Percentiles rank a stretch among this genome's conserved stretches.
Evolutionary conservation across 2,888 invertebrate species (phyloP).

Genomic region (Stenotaenia linearis): DNA sequence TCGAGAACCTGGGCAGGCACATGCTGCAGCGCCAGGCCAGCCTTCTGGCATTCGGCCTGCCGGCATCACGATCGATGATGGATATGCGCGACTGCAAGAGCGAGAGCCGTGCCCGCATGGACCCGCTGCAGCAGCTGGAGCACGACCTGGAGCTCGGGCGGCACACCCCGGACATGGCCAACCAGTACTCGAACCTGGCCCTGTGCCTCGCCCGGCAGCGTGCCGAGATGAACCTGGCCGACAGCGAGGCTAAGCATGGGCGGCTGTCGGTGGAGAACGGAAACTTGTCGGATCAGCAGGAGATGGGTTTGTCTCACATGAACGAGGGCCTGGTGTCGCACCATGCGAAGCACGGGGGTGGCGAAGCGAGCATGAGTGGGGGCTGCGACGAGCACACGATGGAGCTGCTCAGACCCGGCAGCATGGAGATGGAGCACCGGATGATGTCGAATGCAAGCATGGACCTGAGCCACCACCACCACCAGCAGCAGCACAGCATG

Average conservation of each 20-base stretch:
- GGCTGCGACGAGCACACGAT: neutral
- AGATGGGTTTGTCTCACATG: neutral
- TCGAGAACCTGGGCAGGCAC: neutral
- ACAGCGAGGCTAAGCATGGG: neutral
- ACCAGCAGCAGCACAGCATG: neutral
- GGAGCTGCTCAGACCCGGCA: neutral
- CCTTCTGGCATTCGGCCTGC: conserved; percentile 2
- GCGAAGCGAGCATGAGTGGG: neutral
- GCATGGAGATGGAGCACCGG: neutral
- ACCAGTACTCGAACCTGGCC: conserved; percentile 26
- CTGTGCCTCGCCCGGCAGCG: conserved; percentile 23
- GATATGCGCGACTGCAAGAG: neutral
- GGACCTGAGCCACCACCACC: conserved; percentile 4
- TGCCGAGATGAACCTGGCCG: conserved; percentile 5
- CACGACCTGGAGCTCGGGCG: neutral
- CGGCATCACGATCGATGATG: neutral
- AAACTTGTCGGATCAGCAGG: neutral
- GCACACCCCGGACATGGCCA: neutral
- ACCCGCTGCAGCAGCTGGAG: conserved; percentile 27
- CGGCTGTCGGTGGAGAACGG: neutral
- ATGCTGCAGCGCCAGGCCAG: neutral
- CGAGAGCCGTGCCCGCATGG: neutral
- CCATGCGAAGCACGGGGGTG: neutral
- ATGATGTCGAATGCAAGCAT: neutral
- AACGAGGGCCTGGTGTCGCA: neutral